A percentile compares a stretch with the other conserved stretches of the same genome.
Conservation (phyloP, 1,140 invertebrate species). For the Lycorma delicatula region DNA sequence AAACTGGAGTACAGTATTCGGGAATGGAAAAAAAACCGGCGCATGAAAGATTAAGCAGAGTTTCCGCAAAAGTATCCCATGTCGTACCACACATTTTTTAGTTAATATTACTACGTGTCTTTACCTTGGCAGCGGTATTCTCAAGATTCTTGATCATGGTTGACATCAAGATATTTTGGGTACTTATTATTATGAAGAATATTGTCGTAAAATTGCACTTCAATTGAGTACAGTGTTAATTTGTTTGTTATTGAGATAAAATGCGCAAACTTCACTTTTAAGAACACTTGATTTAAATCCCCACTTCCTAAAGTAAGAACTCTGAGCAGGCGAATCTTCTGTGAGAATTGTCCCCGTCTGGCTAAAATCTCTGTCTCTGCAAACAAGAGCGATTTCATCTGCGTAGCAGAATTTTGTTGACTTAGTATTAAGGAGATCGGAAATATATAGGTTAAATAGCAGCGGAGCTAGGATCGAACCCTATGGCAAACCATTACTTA, state of each 20-base stretch:
- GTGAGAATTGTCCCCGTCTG: background rate
- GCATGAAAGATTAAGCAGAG: too few species aligned
- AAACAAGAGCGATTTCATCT: too few species aligned
- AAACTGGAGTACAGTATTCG: background rate
- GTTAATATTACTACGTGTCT: background rate
- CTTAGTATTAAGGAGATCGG: too few species aligned
- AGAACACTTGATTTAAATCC: slow-evolving; percentile 3
- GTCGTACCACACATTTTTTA: background rate
- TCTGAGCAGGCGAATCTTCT: background rate
- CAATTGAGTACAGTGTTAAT: slow-evolving; percentile 1
- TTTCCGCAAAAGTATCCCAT: too few species aligned
- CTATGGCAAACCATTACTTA: slow-evolving; percentile 7
- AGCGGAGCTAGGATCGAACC: slow-evolving; percentile 9
- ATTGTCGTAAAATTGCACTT: slow-evolving; percentile 6
- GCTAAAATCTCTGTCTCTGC: too few species aligned
- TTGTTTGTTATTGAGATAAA: background rate
- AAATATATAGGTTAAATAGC: slow-evolving; percentile 13
- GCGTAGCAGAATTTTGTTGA: too few species aligned
- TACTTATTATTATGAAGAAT: background rate
- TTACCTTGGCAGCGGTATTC: background rate
- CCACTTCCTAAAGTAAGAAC: slow-evolving; percentile 14
- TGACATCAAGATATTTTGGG: background rate
- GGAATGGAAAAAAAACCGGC: background rate
- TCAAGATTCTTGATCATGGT: background rate
- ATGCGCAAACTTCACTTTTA: slow-evolving; percentile 4